Base-by-base conservation (phyloP, 1,140 invertebrate genomes). In the Cydia pomonella region DNA sequence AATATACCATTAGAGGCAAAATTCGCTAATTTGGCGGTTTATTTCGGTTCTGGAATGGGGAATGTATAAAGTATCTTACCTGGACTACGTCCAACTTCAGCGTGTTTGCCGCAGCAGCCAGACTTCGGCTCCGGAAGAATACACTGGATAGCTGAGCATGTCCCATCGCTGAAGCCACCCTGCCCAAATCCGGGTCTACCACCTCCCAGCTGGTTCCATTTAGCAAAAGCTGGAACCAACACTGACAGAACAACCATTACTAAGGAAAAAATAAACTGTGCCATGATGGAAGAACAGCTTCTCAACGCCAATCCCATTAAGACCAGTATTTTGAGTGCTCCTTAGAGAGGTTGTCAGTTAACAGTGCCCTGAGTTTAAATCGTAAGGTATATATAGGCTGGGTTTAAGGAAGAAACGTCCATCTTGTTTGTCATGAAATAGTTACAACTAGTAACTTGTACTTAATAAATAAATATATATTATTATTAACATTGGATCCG, bases 91-190 rank as follows among this genome's bases (percentile, higher is more conserved):
- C 29, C 27, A 23, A 18, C 25, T 18, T 18, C 64, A 33, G 64
- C 64, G 13, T 66, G 64, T 66, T 66, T 66, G 2, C 64, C 64
- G 27, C 64, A 66, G 29, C 64, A 66, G 10, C 29, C 64, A n/a
- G 64, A 66, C 6, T 18, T 33, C 3, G 64, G 27, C 0, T 66
- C 27, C 2, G 64, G 64, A n/a, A 66, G 64, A 16, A 66, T 12
- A 9, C 27, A 16, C 16, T 33, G 13, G 12, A 66, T 18, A 33
- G 64, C 64, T n/a, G 64, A 66, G 64, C 64, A 66, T n/a, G 2
- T 66, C 25, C 64, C 64, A n/a, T 29, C 29, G 3, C 27, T n/a
- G 7, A 66, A 66, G n/a, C 64, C 64, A n/a, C 38, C n/a, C 5
- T 66, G 29, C 0, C 50, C 50, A 59, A 59, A 59, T 9, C 50